A percentile compares a stretch with the other conserved stretches of the same genome.
phyloP scores from a whole-genome alignment of 2,888 invertebrate genomes.

The Ypsolopha sequella region DNA sequence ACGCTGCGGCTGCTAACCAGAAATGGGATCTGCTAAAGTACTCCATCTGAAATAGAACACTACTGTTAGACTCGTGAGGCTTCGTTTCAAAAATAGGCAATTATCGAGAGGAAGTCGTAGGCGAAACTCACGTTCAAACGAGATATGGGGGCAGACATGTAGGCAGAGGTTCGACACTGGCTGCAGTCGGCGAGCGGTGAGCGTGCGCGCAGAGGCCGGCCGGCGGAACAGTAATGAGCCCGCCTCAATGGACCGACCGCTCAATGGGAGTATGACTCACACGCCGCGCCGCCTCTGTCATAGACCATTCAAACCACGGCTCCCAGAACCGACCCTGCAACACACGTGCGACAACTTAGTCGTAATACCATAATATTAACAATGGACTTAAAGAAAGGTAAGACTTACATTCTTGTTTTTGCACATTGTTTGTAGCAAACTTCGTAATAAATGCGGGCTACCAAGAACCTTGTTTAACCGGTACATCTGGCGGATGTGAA shows the following conservation, averaged over 20 bases:
- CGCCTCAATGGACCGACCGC: conserved; percentile 58
- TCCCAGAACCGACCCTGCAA: neutral
- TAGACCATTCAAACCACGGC: conserved; percentile 21
- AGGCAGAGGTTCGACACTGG: conserved; percentile 51
- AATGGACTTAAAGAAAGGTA: neutral
- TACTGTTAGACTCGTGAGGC: conserved; percentile 18
- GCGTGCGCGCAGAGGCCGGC: conserved; percentile 66
- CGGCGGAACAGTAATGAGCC: conserved; percentile 67
- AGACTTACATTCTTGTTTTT: neutral
- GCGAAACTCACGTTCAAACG: conserved; percentile 57
- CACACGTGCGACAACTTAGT: neutral
- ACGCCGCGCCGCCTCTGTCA: conserved; percentile 46
- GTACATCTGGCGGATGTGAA: too few species aligned
- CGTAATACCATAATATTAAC: too few species aligned
- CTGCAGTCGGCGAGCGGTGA: conserved; percentile 55
- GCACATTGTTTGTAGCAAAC: neutral
- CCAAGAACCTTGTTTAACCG: too few species aligned
- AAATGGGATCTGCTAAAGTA: conserved; percentile 46
- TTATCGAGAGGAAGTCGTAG: conserved; percentile 42
- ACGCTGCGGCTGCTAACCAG: conserved; percentile 50
- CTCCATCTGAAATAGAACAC: conserved; percentile 52
- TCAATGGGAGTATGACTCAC: conserved; percentile 62
- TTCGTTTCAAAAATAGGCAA: conserved; percentile 16
- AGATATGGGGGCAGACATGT: conserved; percentile 53
- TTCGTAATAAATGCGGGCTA: too few species aligned